Conservation (phyloP, 2,797 vertebrate genomes). For the Linurgus olivaceus region DNA sequence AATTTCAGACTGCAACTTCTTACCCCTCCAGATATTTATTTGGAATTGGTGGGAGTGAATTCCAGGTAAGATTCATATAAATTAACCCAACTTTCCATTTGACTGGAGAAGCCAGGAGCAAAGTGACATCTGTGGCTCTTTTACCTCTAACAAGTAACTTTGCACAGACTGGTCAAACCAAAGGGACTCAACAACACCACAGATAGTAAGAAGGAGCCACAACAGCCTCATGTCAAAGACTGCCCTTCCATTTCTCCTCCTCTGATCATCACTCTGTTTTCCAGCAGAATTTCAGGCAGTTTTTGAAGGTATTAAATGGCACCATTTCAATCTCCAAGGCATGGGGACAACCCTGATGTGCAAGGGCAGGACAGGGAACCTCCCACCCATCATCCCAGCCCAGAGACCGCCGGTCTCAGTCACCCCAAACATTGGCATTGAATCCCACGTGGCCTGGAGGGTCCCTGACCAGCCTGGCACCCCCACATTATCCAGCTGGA, state of each 20-base stretch:
- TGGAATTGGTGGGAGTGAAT: background rate
- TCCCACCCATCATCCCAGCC: background rate
- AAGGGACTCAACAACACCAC: background rate
- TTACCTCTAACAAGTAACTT: background rate
- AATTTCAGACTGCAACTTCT: background rate
- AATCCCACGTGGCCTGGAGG: background rate
- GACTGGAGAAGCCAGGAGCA: background rate
- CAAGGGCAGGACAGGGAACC: background rate
- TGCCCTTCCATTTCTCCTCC: background rate
- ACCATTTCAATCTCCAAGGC: background rate
- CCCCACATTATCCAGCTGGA: background rate
- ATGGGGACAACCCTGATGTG: background rate
- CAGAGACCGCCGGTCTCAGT: rapidly evolving
- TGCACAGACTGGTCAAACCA: background rate
- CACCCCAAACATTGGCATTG: background rate
- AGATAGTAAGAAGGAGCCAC: background rate
- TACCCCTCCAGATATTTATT: background rate
- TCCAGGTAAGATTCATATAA: background rate
- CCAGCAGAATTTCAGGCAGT: background rate
- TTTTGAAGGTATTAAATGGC: background rate
- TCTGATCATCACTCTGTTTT: background rate
- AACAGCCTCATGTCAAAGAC: background rate
- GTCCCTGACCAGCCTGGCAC: background rate
- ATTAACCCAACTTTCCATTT: background rate
- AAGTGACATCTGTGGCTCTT: background rate